phyloP scores from a whole-genome alignment of 1,140 invertebrate genomes.

The Papilio xuthus region DNA sequence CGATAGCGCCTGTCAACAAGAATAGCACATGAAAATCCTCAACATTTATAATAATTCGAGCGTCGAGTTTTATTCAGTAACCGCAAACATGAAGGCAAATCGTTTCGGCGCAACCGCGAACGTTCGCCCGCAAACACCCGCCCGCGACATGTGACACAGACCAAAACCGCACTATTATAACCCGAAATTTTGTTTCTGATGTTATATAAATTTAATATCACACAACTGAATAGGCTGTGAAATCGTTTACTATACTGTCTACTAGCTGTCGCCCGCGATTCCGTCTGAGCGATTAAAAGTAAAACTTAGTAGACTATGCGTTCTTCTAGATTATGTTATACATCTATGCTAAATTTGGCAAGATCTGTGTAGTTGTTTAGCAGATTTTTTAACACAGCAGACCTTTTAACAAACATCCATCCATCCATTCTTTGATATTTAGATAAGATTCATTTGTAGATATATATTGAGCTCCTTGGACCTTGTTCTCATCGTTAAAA shows the following conservation, averaged over 20 bases:
- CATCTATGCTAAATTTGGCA: no score
- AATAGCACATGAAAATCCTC: background rate
- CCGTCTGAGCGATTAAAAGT: no score
- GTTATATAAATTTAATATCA: slow-evolving; percentile 5
- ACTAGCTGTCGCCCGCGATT: no score
- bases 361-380: no score
- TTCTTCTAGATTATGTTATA: no score
- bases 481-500: no score
- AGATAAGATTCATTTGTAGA: slow-evolving; percentile 9
- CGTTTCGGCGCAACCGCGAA: slow-evolving; percentile 1
- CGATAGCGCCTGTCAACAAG: background rate
- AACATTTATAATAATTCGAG: slow-evolving; percentile 19
- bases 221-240: background rate
- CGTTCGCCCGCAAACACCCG: slow-evolving; percentile 18
- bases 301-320: no score
- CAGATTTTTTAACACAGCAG: no score
- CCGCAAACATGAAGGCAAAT: slow-evolving; percentile 29
- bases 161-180: background rate
- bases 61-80: slow-evolving; percentile 21
- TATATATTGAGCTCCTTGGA: no score
- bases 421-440: no score
- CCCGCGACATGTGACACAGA: slow-evolving; percentile 4
- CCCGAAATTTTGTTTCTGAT: background rate
- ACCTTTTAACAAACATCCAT: no score
- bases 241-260: slow-evolving; percentile 42